phyloP scores from a whole-genome alignment of 35 echinoderm and acorn worm genomes.

The Heliocidaris tuberculata region DNA sequence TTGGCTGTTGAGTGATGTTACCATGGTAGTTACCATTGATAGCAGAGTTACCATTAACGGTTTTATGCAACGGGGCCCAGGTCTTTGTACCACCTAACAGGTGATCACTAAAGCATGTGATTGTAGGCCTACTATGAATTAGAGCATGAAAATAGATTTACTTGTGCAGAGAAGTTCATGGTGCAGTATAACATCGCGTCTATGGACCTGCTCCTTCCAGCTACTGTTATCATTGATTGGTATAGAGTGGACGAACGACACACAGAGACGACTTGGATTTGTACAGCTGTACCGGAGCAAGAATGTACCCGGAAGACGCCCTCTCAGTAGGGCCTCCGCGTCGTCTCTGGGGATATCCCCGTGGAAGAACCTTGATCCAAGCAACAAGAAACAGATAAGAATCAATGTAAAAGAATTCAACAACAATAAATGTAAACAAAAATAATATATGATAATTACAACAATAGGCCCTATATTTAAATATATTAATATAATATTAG shows the following conservation, averaged over 20 bases:
- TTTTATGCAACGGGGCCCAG: too few species aligned
- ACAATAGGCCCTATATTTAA: too few species aligned
- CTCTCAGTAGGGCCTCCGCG: conserved; percentile 24
- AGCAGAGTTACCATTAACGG: too few species aligned
- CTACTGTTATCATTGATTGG: conserved; percentile 22
- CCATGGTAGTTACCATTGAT: too few species aligned
- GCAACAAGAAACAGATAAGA: background rate
- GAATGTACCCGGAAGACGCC: conserved; percentile 44
- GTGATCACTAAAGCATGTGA: too few species aligned
- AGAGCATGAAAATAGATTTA: background rate
- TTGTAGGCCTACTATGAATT: too few species aligned
- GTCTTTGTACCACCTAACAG: too few species aligned
- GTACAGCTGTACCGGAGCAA: conserved; percentile 42
- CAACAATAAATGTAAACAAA: too few species aligned
- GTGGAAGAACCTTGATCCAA: conserved; percentile 47
- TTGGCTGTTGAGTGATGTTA: too few species aligned
- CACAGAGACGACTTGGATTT: conserved; percentile 41
- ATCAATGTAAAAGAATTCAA: too few species aligned
- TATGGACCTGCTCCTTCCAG: conserved; percentile 51
- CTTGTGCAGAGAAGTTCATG: conserved; percentile 46
- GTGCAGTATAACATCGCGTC: conserved; percentile 42
- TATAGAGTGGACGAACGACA: conserved; percentile 57
- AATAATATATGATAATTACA: too few species aligned
- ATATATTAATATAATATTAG: too few species aligned
- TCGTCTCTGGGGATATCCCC: conserved; percentile 47